Percentiles rank a stretch among this genome's conserved stretches.
Evolutionary conservation across 2,797 vertebrate genomes (phyloP).

Genomic region (Hephaestus fuliginosus): DNA sequence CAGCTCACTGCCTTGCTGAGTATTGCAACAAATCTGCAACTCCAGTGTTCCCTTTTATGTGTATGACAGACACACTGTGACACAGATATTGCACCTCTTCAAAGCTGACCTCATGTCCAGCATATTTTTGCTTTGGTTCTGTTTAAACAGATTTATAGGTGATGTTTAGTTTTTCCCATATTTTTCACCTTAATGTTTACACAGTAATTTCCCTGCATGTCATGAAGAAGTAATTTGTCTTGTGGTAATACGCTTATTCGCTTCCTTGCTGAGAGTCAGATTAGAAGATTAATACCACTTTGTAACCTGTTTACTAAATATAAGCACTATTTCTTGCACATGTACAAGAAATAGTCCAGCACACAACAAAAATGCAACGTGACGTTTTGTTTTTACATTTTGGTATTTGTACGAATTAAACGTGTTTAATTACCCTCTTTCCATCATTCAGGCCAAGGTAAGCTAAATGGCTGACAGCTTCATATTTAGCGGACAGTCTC

Average conservation of each 20-base stretch:
- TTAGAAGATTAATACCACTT: not conserved
- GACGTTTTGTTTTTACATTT: not conserved
- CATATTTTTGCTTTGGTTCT: not conserved
- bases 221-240: conserved; percentile 19
- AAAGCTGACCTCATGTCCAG: not conserved
- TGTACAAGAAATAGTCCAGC: not conserved
- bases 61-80: not conserved
- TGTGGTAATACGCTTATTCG: not conserved
- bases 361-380: not conserved
- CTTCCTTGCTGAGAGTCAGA: not conserved
- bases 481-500: not conserved
- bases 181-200: not conserved
- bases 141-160: not conserved
- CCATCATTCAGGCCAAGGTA: conserved; percentile 2
- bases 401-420: not conserved
- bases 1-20: conserved; percentile 15
- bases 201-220: not conserved
- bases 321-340: not conserved
- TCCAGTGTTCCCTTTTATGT: not conserved
- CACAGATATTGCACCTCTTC: conserved; percentile 13
- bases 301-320: not conserved
- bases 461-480: not conserved
- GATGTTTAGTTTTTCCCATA: not conserved
- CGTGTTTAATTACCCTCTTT: not conserved
- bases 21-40: conserved; percentile 16